Base-by-base conservation (phyloP, 2,888 invertebrate genomes). In the Rotaria socialis region DNA sequence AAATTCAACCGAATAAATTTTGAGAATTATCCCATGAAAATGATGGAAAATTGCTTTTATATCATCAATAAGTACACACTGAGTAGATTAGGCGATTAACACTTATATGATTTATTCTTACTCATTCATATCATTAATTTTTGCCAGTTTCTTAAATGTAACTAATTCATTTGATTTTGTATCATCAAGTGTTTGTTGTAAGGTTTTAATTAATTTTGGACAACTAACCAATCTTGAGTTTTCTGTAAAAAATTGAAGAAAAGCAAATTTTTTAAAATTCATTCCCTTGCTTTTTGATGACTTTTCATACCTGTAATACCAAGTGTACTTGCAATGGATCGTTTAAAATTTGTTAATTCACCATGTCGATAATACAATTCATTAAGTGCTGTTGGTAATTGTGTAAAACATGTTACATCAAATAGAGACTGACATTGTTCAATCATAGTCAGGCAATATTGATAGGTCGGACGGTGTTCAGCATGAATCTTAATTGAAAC, bases 361-460 rank as follows among this genome's bases (percentile, higher is more conserved):
- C 86, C 86, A 56, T 85, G 52, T 41, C 85, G 85, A 67, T 86
- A 86, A 84, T 86, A 86, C 8, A 86, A 50, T 56, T 86, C 86
- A 85, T 86, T 86, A 27, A 86, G 52, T 85, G 85, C 85, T 50
- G 86, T 86, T 27, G 85, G 58, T 27, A 86, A 75, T 50, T 86
- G 85, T 60, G 85, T 41, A 56, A 74, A 86, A 84, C 86, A 86
- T 80, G 67, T 74, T 19, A 85, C 56, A 85, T 86, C 86, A 75
- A 86, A 86, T 41, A 86, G 85, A 43, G 85, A 55, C 41, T 86
- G 86, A 75, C 85, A 86, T 50, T 85, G 55, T 16, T 86, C 85
- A 52, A 86, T 27, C 22, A 74, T n/a, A 55, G 41, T 85, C 10
- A 86, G 80, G 19, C 75, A 85, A 85, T 80, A 86, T 41, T 86